Percentiles rank a stretch among this genome's conserved stretches.
phyloP scores from a whole-genome alignment of 2,797 vertebrate genomes.

The Champsocephalus gunnari region DNA sequence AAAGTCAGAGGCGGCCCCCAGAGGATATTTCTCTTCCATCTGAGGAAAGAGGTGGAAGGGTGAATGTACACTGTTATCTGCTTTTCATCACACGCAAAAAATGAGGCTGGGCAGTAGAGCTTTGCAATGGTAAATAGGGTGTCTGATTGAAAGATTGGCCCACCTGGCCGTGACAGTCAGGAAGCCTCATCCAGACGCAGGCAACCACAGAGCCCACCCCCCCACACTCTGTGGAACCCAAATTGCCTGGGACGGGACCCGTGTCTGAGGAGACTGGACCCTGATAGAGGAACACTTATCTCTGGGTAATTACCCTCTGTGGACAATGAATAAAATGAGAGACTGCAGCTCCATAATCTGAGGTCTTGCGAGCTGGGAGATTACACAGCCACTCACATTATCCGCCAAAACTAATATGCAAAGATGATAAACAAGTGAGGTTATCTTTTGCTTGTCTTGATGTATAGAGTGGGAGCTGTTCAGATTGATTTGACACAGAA shows the following conservation, averaged over 20 bases:
- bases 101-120: conserved; percentile 76
- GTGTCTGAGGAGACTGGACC: conserved; percentile 74
- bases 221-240: conserved; percentile 57
- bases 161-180: conserved; percentile 78
- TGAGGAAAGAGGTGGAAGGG: conserved; percentile 42
- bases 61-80: conserved; percentile 65
- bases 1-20: conserved; percentile 27
- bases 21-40: conserved; percentile 41
- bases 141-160: conserved; percentile 84
- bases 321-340: conserved; percentile 84
- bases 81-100: conserved; percentile 68
- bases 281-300: conserved; percentile 79
- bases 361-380: conserved; percentile 76
- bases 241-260: conserved; percentile 72
- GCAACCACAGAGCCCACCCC: conserved; percentile 72
- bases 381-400: conserved; percentile 72
- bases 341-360: conserved; percentile 78
- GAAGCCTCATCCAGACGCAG: conserved; percentile 72
- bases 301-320: conserved; percentile 82
- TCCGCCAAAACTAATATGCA: conserved; percentile 75
- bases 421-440: conserved; percentile 76
- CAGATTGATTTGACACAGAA: conserved; percentile 62
- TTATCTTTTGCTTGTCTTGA: conserved; percentile 69
- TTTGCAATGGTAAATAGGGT: conserved; percentile 80
- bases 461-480: conserved; percentile 56